Evolutionary conservation across 2,113 vertebrate species (phyloP).

Genomic region (Sprattus sprattus): DNA sequence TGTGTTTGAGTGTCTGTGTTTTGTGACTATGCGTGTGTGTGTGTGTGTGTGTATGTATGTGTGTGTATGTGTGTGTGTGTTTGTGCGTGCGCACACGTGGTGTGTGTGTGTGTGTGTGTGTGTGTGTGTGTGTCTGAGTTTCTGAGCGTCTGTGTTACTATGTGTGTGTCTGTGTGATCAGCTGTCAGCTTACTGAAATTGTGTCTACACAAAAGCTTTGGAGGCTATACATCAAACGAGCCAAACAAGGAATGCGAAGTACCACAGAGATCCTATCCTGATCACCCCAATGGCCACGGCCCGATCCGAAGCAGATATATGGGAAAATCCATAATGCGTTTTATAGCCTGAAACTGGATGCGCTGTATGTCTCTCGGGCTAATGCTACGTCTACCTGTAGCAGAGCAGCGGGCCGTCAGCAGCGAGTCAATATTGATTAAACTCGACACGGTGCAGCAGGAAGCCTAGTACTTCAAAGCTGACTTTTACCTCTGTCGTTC

Average conservation of each 20-base stretch:
- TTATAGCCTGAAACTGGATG: not conserved
- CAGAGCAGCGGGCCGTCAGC: not conserved
- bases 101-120: too few relatives aligned
- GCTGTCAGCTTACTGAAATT: not conserved
- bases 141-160: not conserved
- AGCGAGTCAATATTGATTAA: slow-evolving; percentile 51
- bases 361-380: not conserved
- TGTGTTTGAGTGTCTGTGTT: not conserved
- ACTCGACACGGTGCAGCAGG: slow-evolving; percentile 43
- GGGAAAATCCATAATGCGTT: not conserved
- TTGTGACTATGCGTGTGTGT: not conserved
- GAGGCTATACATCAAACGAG: not conserved
- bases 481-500: slow-evolving; percentile 43
- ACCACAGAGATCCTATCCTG: not conserved
- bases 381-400: not conserved
- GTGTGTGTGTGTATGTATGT: not conserved
- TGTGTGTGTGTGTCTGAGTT: not conserved
- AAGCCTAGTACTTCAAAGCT: slow-evolving; percentile 52
- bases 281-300: not conserved
- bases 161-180: not conserved
- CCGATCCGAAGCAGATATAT: not conserved
- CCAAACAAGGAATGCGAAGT: not conserved
- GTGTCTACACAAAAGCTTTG: not conserved
- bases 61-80: slow-evolving; percentile 25
- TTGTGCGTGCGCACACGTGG: too few relatives aligned